These are phyloP conservation scores for Anneissia japonica DNA, from an alignment of 35 echinoderm and acorn worm genomes.

Conservation along the genomic window DNA sequence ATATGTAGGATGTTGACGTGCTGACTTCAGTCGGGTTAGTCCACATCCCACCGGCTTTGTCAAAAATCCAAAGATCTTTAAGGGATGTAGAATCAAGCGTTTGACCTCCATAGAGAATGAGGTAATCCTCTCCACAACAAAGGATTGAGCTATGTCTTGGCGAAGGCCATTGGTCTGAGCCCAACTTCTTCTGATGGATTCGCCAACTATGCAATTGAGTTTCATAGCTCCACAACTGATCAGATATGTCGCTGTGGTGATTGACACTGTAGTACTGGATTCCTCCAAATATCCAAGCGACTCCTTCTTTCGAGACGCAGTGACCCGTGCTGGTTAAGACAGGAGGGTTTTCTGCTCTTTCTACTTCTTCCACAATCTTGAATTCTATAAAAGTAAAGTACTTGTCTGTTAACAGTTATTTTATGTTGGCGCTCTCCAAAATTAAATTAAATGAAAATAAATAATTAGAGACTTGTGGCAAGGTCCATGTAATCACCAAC, in stretches of 20 bases:
- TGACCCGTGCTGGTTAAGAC: background rate
- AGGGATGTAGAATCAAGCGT: background rate
- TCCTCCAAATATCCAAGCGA: background rate
- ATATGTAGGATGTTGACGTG: background rate
- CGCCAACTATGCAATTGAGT: background rate
- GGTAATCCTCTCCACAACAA: background rate
- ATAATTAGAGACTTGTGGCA: too few species aligned
- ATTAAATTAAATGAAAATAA: too few species aligned
- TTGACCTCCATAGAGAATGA: background rate
- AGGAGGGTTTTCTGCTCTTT: background rate
- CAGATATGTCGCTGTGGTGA: background rate
- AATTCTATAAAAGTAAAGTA: background rate
- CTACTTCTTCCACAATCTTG: background rate
- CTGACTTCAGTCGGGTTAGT: background rate
- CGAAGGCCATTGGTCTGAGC: background rate
- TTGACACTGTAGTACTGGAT: background rate
- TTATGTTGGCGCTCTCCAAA: too few species aligned
- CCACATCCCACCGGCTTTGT: background rate
- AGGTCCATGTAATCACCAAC: too few species aligned
- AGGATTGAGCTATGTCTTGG: background rate
- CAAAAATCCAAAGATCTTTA: background rate
- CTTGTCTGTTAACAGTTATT: too few species aligned
- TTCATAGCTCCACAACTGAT: background rate
- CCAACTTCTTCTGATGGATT: background rate
- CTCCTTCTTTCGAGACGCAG: background rate